Base-by-base conservation (phyloP, 2,797 vertebrate genomes). In the Chlorospingus flavigularis region DNA sequence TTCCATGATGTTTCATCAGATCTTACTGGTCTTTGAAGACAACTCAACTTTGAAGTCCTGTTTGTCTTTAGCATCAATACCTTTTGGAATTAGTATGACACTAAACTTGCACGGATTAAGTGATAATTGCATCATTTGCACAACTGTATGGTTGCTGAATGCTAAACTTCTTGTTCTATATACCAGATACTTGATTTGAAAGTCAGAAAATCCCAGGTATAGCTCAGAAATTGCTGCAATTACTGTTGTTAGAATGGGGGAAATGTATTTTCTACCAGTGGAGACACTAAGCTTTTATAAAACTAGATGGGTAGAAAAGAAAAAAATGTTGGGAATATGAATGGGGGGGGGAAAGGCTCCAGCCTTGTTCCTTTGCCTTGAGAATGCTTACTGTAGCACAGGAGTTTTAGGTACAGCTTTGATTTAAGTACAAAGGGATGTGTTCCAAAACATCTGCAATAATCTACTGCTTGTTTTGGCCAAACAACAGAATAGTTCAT, bases 121-220 rank as follows among this genome's bases (percentile, higher is more conserved):
- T 90, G 75, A 77, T 91, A 83, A 94, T 90, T 88, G 48, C 72
- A 63, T 57, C 2, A 90, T 86, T 95, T 80, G 57, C 82, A 83
- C 84, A 88, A 77, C 45, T 63, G 20, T 58, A 71, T 65, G 91
- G 37, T 67, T 92, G 50, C 45, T 91, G 82, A 65, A 63, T 91
- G 45, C 65, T 83, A 21, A 90, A 77, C 14, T 90, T 72, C 73
- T 66, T 58, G 26, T 50, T 81, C 31, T 25, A 4, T 20, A 7
- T 42, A 40, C 15, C 39, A 88, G 26, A 40, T 28, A 63, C 40
- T 18, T 45, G 4, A 71, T 74, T 71, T 86, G 45, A 94, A 63
- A 40, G 45, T 50, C 61, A 83, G 72, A 80, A 90, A 80, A 67
- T 57, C 67, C 25, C 26, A 91, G n/a, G 19, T 26, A 14, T 20